Percentiles rank a stretch among this genome's conserved stretches.
Evolutionary conservation across 1,140 invertebrate genomes (phyloP).

Genomic region (Neodiprion pinetum): DNA sequence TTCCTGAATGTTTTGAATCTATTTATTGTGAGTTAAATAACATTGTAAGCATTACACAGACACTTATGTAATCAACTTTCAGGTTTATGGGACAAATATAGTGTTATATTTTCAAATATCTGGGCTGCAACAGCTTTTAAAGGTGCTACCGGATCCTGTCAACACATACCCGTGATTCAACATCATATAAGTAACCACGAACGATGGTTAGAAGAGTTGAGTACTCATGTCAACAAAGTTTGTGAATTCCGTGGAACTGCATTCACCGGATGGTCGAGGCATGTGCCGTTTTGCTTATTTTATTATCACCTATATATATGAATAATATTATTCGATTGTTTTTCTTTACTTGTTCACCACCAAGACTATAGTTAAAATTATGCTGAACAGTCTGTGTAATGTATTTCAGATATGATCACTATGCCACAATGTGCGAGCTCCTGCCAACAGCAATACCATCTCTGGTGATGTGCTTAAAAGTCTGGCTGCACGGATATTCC

Average conservation of each 20-base stretch:
- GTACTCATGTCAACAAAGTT: conserved; percentile 60
- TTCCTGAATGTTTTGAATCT: conserved; percentile 11
- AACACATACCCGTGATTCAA: conserved; percentile 71
- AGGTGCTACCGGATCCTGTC: conserved; percentile 83
- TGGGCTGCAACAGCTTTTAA: conserved; percentile 95
- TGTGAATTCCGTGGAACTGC: conserved; percentile 70
- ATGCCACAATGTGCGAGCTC: conserved; percentile 90
- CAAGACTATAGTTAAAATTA: too few relatives aligned
- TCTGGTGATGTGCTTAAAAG: conserved; percentile 67
- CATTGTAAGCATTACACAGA: too few relatives aligned
- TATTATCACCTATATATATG: background rate
- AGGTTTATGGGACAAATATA: conserved; percentile 81
- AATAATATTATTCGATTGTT: background rate
- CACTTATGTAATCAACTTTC: conserved; percentile 16
- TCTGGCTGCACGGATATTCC: conserved; percentile 63
- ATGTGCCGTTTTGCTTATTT: conserved; percentile 30
- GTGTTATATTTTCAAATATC: conserved; percentile 81
- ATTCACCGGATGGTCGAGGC: conserved; percentile 82
- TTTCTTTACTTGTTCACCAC: too few relatives aligned
- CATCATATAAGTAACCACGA: conserved; percentile 75
- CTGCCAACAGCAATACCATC: conserved; percentile 86
- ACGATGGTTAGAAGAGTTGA: conserved; percentile 68
- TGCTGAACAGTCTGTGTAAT: background rate
- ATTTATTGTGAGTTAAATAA: background rate
- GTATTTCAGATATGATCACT: conserved; percentile 84